phyloP scores from a whole-genome alignment of 2,797 vertebrate genomes.

The Antennarius maculatus region DNA sequence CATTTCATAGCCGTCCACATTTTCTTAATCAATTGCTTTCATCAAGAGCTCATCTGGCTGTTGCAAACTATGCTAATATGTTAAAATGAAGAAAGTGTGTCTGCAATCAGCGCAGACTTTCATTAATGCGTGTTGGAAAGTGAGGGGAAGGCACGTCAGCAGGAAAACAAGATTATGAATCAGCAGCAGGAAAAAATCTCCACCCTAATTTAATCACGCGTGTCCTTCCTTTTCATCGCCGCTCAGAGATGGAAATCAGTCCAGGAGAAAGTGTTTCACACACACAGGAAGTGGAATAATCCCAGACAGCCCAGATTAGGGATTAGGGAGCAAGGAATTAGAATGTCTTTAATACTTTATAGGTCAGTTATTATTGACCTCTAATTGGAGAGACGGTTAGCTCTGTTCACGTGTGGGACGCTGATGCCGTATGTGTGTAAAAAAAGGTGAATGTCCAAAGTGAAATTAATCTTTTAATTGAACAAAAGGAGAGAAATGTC shows the following conservation, averaged over 20 bases:
- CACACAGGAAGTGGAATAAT: slow-evolving; percentile 46
- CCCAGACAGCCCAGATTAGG: not conserved
- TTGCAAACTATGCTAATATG: slow-evolving; percentile 70
- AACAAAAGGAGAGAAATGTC: no score
- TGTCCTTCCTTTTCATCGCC: slow-evolving; percentile 61
- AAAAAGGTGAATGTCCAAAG: no score
- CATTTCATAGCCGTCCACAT: slow-evolving; percentile 51
- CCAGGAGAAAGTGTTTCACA: slow-evolving; percentile 37
- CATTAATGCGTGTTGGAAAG: slow-evolving; percentile 63
- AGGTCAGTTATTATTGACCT: no score
- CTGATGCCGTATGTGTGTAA: no score
- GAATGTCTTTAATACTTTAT: no score
- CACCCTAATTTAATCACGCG: slow-evolving; percentile 77
- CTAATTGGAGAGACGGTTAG: no score
- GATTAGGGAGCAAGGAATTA: no score
- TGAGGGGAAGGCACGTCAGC: slow-evolving; percentile 56
- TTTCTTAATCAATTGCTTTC: slow-evolving; percentile 70
- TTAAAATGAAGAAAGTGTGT: slow-evolving; percentile 59
- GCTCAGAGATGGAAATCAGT: slow-evolving; percentile 61
- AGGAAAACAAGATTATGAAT: slow-evolving; percentile 61
- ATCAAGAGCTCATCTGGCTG: slow-evolving; percentile 66
- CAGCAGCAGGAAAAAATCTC: slow-evolving; percentile 57
- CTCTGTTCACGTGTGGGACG: no score
- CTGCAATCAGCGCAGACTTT: slow-evolving; percentile 69
- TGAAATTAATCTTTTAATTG: no score